Base-by-base conservation (phyloP, 1,140 invertebrate genomes). In the Achatina immaculata region DNA sequence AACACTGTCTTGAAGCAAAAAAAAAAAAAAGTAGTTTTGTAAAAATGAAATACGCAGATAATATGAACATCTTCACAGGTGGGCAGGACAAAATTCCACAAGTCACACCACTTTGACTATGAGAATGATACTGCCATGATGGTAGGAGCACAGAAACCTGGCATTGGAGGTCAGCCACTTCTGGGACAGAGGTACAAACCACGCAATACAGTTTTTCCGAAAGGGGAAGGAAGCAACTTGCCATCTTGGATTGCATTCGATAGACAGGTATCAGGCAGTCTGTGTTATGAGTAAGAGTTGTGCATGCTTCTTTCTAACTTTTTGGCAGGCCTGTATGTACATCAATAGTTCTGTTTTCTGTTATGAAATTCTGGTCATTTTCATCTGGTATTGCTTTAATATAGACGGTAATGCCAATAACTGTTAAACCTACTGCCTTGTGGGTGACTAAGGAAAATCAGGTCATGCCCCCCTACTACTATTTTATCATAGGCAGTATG, bases 211-310 rank as follows among this genome's bases (percentile, higher is more conserved):
- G 77, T 83, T 9, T 89, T 88, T 81, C 90, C 90, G 7, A 69
- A 84, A 31, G 90, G 95, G 76, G 94, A 95, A 85, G 94, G 93
- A 1, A 92, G 93, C 0, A 94, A 94, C 84, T 85, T 95, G 55
- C 96, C 96, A 0, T 91, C 95, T 0, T 98, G 96, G 96, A 92
- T 97, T 42, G 94, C 94, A 62, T 97, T 95, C 90, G 96, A 97
- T 88, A 95, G 96, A 91, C 94, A 97, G 91, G 82, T 83, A 75
- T 55, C 28, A 62, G 28, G 9, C 28, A 62, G 6, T 55, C 19
- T 14, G n/a, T 55, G 51, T 16, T 55, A 55, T 16, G 14, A 16
- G 14, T 14, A 55, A n/a, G 14, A n/a, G n/a, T 55, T 55, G 51
- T 14, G 51, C 14, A 16, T 55, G 14, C 51, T 16, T 55, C n/a